Evolutionary conservation across 2,113 vertebrate genomes (phyloP).

Genomic region (Coreoperca whiteheadi): DNA sequence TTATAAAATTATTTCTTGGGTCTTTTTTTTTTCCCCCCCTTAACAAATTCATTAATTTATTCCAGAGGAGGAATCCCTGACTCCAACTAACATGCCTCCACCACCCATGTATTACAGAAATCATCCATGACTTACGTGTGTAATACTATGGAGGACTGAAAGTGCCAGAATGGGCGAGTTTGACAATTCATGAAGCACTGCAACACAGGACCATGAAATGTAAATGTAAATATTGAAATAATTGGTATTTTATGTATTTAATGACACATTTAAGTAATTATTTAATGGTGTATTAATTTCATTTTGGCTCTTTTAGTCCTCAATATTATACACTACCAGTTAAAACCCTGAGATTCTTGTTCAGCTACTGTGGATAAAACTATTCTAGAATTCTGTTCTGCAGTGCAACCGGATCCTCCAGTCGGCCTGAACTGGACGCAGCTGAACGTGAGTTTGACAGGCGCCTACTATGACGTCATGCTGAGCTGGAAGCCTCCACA

Average conservation of each 20-base stretch:
- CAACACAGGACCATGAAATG: too few species aligned
- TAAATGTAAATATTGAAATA: too few species aligned
- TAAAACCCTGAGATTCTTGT: background rate
- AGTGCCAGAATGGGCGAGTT: too few species aligned
- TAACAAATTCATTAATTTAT: background rate
- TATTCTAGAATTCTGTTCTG: background rate
- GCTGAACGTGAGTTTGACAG: slow-evolving; percentile 87
- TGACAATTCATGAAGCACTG: too few species aligned
- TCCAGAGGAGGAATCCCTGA: background rate
- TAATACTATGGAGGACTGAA: too few species aligned
- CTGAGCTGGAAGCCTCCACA: slow-evolving; percentile 90
- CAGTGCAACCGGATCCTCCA: slow-evolving; percentile 92
- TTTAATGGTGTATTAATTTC: too few species aligned
- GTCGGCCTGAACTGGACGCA: slow-evolving; percentile 91
- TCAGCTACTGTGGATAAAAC: background rate
- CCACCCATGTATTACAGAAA: background rate
- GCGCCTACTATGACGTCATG: slow-evolving; percentile 87
- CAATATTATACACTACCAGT: background rate
- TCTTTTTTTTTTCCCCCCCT: too few species aligned
- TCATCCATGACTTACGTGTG: background rate
- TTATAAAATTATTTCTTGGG: background rate
- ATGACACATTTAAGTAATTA: too few species aligned
- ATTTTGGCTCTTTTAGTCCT: too few species aligned
- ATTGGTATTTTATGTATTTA: too few species aligned
- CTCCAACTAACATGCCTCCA: background rate